Percentiles rank a stretch among this genome's conserved stretches.
Conservation (phyloP, 1,140 invertebrate genomes). For the Cepaea nemoralis region DNA sequence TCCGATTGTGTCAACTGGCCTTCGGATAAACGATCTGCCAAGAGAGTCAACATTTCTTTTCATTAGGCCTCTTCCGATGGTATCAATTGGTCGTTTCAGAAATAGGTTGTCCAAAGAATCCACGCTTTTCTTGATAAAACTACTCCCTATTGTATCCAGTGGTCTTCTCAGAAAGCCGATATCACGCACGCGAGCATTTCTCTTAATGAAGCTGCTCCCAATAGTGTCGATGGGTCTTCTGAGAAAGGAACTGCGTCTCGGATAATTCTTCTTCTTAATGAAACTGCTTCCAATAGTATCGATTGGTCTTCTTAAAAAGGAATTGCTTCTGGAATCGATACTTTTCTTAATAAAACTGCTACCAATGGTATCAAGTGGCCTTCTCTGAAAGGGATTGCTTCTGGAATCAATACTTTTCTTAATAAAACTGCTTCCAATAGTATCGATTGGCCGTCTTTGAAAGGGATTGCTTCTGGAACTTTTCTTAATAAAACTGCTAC, state of each 20-base stretch:
- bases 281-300: background rate
- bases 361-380: background rate
- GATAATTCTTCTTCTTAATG: background rate
- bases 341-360: slow-evolving; percentile 2
- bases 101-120: background rate
- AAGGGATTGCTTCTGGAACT: background rate
- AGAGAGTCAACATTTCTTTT: no score
- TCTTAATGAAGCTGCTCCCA: background rate
- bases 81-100: background rate
- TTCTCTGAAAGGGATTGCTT: background rate
- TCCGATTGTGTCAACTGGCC: background rate
- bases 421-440: background rate
- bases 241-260: background rate
- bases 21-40: background rate
- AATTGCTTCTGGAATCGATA: background rate
- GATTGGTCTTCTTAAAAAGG: background rate
- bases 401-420: background rate
- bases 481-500: slow-evolving; percentile 4
- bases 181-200: background rate
- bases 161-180: background rate
- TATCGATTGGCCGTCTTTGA: background rate
- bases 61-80: background rate
- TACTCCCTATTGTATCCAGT: background rate
- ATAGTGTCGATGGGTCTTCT: background rate
- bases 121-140: background rate